phyloP scores from a whole-genome alignment of 2,888 invertebrate species.

The Choreutis nemorana region DNA sequence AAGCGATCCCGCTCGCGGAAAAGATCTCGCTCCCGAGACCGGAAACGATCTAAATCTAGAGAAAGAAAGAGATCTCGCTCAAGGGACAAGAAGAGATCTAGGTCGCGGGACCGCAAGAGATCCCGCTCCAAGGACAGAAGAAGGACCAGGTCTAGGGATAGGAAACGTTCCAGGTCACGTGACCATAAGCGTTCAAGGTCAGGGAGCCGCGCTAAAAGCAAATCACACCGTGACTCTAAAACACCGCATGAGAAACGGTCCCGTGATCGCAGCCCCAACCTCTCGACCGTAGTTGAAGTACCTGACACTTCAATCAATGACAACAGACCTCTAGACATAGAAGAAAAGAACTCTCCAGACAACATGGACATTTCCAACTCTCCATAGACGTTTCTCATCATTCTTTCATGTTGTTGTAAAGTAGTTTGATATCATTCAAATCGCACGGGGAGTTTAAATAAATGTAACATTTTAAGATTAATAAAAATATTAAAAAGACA shows the following conservation, averaged over 20 bases:
- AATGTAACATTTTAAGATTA: too few species aligned
- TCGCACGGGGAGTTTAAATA: too few species aligned
- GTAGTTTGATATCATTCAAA: too few species aligned
- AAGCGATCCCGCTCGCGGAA: constrained; percentile 57
- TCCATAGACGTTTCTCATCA: constrained; percentile 50
- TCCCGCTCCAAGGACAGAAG: constrained; percentile 55
- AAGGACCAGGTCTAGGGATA: constrained; percentile 52
- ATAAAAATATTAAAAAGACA: too few species aligned
- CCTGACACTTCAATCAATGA: constrained; percentile 25
- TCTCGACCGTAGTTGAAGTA: constrained; percentile 31
- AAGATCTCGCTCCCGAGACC: constrained; percentile 42
- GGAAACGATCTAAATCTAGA: constrained; percentile 48
- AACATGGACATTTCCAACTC: constrained; percentile 86
- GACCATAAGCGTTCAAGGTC: constrained; percentile 54
- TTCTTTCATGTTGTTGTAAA: too few species aligned
- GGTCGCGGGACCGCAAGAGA: constrained; percentile 57
- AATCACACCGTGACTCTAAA: constrained; percentile 46
- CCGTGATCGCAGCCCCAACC: constrained; percentile 39
- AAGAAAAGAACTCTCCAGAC: constrained; percentile 70
- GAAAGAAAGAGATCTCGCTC: constrained; percentile 68
- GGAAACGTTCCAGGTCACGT: constrained; percentile 46
- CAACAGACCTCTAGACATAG: constrained; percentile 35
- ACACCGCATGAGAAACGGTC: constrained; percentile 43
- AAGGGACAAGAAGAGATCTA: constrained; percentile 64
- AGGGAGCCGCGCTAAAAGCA: constrained; percentile 46